Evolutionary conservation across 2,797 vertebrate genomes (phyloP).

Genomic region (Danionella dracula): DNA sequence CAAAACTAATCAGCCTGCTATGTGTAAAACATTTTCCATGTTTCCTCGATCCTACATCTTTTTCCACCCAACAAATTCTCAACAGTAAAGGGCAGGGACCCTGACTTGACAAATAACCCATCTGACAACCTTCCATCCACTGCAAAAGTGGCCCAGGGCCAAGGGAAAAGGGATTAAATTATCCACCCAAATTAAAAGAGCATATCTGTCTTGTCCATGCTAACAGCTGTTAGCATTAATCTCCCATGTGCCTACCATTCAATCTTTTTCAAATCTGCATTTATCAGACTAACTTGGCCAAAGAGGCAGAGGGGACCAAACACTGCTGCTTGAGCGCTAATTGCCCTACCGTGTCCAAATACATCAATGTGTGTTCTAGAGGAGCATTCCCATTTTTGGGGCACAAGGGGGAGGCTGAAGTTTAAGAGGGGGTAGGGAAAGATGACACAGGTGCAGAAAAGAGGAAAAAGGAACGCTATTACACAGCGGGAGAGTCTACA

Average conservation of each 20-base stretch:
- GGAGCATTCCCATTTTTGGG: not conserved
- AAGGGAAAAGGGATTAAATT: constrained; percentile 49
- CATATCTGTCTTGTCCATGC: constrained; percentile 46
- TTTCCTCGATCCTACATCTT: not conserved
- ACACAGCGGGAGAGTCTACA: constrained; percentile 72
- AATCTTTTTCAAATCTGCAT: constrained; percentile 58
- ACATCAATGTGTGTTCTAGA: constrained; percentile 9
- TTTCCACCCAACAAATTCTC: constrained; percentile 21
- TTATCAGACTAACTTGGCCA: constrained; percentile 58
- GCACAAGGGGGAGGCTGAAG: constrained; percentile 5
- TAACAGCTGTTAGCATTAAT: constrained; percentile 53
- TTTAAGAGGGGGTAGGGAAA: constrained; percentile 24
- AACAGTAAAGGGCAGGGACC: constrained; percentile 24
- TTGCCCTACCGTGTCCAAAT: constrained; percentile 31
- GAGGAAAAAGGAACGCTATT: constrained; percentile 51
- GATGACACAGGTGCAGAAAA: constrained; percentile 55
- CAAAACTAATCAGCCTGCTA: no score
- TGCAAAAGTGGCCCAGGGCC: constrained; percentile 39
- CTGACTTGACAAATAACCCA: constrained; percentile 32
- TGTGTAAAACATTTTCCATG: not conserved
- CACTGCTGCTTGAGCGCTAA: constrained; percentile 32
- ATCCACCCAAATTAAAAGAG: constrained; percentile 53
- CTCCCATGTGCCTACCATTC: constrained; percentile 41
- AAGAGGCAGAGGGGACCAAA: constrained; percentile 33
- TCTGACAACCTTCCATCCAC: constrained; percentile 16